Evolutionary conservation across 1,140 invertebrate species (phyloP).

Genomic region (Cydia splendana): DNA sequence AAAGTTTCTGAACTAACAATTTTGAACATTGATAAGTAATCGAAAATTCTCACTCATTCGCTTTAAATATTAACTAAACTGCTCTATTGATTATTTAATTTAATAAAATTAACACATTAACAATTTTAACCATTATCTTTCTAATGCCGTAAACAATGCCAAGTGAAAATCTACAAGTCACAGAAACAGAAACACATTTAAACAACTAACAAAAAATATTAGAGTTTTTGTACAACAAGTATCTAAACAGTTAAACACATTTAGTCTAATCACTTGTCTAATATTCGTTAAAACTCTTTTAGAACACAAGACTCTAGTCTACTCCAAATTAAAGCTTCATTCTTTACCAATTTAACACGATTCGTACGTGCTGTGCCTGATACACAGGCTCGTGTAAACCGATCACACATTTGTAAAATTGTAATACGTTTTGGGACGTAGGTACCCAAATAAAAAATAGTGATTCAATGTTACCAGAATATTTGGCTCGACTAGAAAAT

Average conservation of each 20-base stretch:
- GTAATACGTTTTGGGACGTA: too few species aligned
- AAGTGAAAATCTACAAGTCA: background rate
- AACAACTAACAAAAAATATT: constrained; percentile 26
- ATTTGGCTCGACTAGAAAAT: too few species aligned
- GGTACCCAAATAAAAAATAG: too few species aligned
- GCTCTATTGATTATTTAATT: background rate
- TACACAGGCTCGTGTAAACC: constrained; percentile 42
- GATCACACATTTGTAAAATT: background rate
- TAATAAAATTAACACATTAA: background rate
- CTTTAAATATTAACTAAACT: background rate
- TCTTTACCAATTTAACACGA: constrained; percentile 72
- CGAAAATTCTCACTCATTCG: constrained; percentile 5
- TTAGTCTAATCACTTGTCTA: constrained; percentile 53
- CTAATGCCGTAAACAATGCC: background rate
- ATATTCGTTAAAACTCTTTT: constrained; percentile 60
- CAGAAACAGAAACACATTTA: constrained; percentile 7
- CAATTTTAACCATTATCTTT: background rate
- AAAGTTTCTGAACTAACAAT: background rate
- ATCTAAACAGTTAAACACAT: constrained; percentile 46
- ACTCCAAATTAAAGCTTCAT: constrained; percentile 78
- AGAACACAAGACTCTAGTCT: constrained; percentile 74
- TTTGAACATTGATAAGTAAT: background rate
- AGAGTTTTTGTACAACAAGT: constrained; percentile 31
- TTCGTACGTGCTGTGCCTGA: constrained; percentile 53
- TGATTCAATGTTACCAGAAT: too few species aligned